phyloP scores from a whole-genome alignment of 2,888 invertebrate species.

The Acanthosepion pharaonis region DNA sequence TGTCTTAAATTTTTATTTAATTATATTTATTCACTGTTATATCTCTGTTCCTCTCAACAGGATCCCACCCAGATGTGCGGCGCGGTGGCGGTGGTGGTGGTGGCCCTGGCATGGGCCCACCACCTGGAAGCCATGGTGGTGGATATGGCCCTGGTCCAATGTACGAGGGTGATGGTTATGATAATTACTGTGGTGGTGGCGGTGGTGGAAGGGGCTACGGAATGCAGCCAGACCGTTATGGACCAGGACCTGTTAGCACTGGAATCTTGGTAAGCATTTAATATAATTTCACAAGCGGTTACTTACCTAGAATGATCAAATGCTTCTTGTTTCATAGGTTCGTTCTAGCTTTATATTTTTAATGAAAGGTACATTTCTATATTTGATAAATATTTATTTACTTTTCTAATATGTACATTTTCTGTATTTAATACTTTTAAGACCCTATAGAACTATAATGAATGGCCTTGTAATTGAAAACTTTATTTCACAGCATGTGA shows the following conservation, averaged over 20 bases:
- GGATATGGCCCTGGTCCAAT: conserved; percentile 57
- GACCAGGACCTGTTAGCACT: conserved; percentile 45
- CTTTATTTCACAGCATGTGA: no score
- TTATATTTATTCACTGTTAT: not conserved
- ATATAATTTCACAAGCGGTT: not conserved
- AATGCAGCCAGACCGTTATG: conserved; percentile 47
- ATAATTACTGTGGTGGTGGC: conserved; percentile 53
- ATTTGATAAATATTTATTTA: no score
- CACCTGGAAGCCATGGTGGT: conserved; percentile 52
- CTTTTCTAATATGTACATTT: no score
- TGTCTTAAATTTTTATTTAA: no score
- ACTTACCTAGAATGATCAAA: not conserved
- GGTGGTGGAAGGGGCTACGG: conserved; percentile 51
- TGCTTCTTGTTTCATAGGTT: not conserved
- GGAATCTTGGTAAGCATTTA: conserved; percentile 38
- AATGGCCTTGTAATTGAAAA: no score
- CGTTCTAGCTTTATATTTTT: no score
- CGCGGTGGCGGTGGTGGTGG: conserved; percentile 50
- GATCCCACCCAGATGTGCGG: conserved; percentile 46
- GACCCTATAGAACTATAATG: no score
- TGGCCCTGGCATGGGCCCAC: conserved; percentile 50
- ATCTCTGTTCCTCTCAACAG: not conserved
- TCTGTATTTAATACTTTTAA: no score
- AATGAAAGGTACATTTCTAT: no score
- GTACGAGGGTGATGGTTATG: conserved; percentile 57